Conservation (phyloP, 2,113 vertebrate genomes). For the Phainopepla nitens region DNA sequence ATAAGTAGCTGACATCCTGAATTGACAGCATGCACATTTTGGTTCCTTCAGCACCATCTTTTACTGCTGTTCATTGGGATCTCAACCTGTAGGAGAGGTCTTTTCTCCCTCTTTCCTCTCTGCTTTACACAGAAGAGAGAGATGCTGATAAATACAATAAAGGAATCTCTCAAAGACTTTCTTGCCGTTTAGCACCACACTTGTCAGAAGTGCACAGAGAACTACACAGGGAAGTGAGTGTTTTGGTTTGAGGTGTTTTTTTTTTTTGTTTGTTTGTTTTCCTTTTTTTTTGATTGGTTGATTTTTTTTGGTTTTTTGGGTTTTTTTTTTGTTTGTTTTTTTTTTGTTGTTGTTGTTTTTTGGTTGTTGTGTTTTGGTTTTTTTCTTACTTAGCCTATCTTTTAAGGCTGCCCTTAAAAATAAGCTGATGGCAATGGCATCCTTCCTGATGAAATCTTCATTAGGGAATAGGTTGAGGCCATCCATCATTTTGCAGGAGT, state of each 20-base stretch:
- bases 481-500: neutral
- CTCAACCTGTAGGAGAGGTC: neutral
- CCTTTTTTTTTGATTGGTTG: no score
- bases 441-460: constrained; percentile 13
- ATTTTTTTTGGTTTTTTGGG: neutral
- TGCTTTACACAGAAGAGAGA: neutral
- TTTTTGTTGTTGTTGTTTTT: no score
- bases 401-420: neutral
- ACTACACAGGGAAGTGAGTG: neutral
- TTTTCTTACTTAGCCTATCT: neutral
- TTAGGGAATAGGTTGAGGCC: constrained; percentile 5
- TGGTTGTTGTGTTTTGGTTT: no score
- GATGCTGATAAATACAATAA: neutral
- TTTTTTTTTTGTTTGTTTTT: neutral
- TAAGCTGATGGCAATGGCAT: neutral
- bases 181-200: neutral
- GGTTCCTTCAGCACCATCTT: neutral
- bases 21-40: neutral
- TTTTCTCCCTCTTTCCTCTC: neutral
- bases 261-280: neutral
- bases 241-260: neutral
- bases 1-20: neutral
- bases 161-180: neutral
- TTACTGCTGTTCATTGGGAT: neutral
- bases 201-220: neutral